These are phyloP conservation scores for Tinea semifulvella DNA, from an alignment of 2,888 invertebrate genomes.

Conservation along the genomic window DNA sequence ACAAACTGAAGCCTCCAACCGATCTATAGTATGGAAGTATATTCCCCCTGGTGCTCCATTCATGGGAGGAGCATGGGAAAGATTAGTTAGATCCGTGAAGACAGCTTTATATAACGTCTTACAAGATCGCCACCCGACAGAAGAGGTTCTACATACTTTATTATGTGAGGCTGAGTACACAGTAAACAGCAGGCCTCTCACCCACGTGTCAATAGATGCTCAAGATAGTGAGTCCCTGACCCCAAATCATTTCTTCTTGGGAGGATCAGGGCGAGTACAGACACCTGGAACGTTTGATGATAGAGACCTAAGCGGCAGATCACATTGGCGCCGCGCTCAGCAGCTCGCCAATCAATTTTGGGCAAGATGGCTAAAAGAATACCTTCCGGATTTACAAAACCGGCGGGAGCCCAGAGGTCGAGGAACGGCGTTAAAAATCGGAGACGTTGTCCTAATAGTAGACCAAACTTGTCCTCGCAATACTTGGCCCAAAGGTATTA, in stretches of 20 bases:
- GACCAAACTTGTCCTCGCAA: background rate
- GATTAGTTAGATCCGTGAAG: no score
- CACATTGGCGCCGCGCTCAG: background rate
- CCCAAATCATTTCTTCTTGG: constrained; percentile 10
- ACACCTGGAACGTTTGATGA: background rate
- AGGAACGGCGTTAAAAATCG: background rate
- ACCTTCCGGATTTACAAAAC: background rate
- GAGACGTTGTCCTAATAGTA: background rate
- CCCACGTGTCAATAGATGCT: constrained; percentile 1
- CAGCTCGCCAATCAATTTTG: background rate
- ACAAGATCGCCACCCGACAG: background rate
- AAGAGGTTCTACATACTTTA: no score
- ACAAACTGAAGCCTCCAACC: no score
- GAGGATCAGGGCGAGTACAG: no score
- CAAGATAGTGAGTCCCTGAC: background rate
- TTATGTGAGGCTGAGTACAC: constrained; percentile 6
- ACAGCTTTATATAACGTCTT: background rate
- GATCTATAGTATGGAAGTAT: background rate
- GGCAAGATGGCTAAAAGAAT: background rate
- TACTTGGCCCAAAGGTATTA: background rate
- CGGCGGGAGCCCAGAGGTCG: background rate
- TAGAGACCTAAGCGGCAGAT: background rate
- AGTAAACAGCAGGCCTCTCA: constrained; percentile 7
- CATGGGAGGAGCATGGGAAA: background rate
- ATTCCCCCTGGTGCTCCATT: background rate